Evolutionary conservation across 37 sponge, comb jelly and placozoan genomes (phyloP), one percentile per base, ranked within the genome.

Genomic region (Diacarnus erythraeanus): DNA sequence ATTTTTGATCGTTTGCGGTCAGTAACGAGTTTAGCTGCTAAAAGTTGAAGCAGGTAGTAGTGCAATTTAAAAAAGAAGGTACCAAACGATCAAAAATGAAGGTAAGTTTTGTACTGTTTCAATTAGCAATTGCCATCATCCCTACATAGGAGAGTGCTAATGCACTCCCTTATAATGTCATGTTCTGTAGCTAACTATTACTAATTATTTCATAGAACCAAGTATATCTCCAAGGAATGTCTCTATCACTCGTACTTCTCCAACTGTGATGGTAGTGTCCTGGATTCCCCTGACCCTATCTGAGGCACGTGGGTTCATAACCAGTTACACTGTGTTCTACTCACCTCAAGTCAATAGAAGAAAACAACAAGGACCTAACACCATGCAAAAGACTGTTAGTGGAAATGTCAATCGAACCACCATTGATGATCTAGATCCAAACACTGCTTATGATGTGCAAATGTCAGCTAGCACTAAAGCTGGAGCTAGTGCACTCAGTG

Each of bases 361-460:
- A n/a, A 59, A 59, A 59, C 60, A 27, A 59, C 60, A 59, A 59
- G 18, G 2, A 59, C 60, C 18, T 4, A n/a, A 41, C 42, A 71
- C 47, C 43, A 10, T 38, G 72, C 20, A 38, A 21, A 38, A 71
- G 27, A 41, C 25, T 41, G 29, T 4, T 15, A 40, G 72, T 2
- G 47, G n/a, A 21, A 27, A 3, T 10, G n/a, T 12, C 8, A 42
- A 4, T 42, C 17, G 42, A 27, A 71, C 72, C 44, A 71, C 47
- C 10, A 71, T 71, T 40, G 38, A 37, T 26, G 44, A 27, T 41
- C 72, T 71, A 1, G 41, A 71, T 71, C 20, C 34, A 10, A 39
- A 12, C 72, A 71, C 72, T 41, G 41, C n/a, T 44, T 77, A 77
- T 39, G 9, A 26, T 38, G 39, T 77, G 30, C 47, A 63, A 42